These are phyloP conservation scores for Neoarius graeffei DNA, from an alignment of 2,113 vertebrate genomes.

Conservation along the genomic window DNA sequence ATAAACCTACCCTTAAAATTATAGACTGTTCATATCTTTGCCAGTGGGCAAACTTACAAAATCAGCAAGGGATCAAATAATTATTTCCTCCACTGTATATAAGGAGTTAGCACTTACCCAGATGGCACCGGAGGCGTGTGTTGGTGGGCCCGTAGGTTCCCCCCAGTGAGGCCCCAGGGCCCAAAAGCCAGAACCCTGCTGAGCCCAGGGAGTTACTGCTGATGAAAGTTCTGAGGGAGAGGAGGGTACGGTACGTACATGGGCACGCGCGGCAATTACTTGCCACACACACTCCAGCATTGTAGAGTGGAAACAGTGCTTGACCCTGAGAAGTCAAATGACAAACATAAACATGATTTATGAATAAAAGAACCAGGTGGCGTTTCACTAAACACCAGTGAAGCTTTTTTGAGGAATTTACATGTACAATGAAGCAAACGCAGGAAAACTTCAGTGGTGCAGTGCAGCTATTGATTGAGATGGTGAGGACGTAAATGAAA, in stretches of 20 bases:
- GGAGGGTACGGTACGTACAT: slow-evolving; percentile 77
- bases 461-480: slow-evolving; percentile 43
- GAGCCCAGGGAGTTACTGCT: slow-evolving; percentile 83
- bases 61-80: too few species aligned
- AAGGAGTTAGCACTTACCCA: slow-evolving; percentile 71
- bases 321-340: slow-evolving; percentile 70
- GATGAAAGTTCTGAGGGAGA: slow-evolving; percentile 82
- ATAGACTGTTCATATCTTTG: too few species aligned
- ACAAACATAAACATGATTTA: slow-evolving; percentile 2
- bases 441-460: slow-evolving; percentile 33
- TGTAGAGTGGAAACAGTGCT: slow-evolving; percentile 82
- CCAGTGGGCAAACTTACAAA: too few species aligned
- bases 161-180: slow-evolving; percentile 76
- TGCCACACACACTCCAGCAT: slow-evolving; percentile 77
- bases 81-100: too few species aligned
- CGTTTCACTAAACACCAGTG: not conserved
- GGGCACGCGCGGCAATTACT: slow-evolving; percentile 84
- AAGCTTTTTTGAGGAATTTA: not conserved
- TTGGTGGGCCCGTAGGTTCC: slow-evolving; percentile 84
- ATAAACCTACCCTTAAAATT: too few species aligned
- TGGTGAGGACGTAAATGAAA: slow-evolving; percentile 7
- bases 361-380: not conserved
- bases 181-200: slow-evolving; percentile 81
- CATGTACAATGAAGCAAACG: slow-evolving; percentile 2
- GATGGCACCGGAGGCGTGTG: slow-evolving; percentile 82